Base-by-base conservation (phyloP, 2,888 invertebrate species). In the Plagiodera versicolora region DNA sequence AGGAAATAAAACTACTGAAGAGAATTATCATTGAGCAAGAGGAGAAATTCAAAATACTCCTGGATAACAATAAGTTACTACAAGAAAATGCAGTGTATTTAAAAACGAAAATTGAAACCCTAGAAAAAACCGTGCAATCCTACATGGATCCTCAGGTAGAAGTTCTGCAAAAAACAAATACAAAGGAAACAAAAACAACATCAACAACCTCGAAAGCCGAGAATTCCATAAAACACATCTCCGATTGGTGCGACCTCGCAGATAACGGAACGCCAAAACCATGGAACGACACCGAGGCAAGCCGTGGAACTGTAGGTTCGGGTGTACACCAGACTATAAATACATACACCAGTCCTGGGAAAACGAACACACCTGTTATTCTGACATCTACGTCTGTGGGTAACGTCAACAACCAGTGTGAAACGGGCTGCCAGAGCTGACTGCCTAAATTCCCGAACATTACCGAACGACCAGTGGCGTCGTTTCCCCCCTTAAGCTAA, bases 41-140 rank as follows among this genome's bases (percentile, higher is more conserved):
- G 1, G 49, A 49, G 1, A 49, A 28, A 49, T 49, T 49, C 30
- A 28, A 50, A 2, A 30, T 49, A 14, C 49, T 30, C 49, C 11
- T 35, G 35, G 51, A 51, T 51, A 51, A 51, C 18, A 51, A 32
- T 50, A 51, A 51, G 30, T 51, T 51, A 30, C 32, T 51, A 51
- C 35, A 35, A 51, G 51, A 51, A 51, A 51, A 51, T 17, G 51
- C 30, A 51, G 8, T 51, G 14, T 30, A 51, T 32, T 18, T 32
- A 32, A 50, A 50, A 50, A 30, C 32, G 32, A 32, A 14, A 30
- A 50, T 30, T 1, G 30, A 50, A 50, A 50, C 16, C 11, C 17
- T 50, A 8, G 50, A 50, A 50, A 50, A 30, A 50, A n/a, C n/a
- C 4, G 50, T 50, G 18, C 30, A 50, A 51, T 17, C 18, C 50